Conservation (phyloP, 2,888 invertebrate species). For the Chymomyza fuscimana region DNA sequence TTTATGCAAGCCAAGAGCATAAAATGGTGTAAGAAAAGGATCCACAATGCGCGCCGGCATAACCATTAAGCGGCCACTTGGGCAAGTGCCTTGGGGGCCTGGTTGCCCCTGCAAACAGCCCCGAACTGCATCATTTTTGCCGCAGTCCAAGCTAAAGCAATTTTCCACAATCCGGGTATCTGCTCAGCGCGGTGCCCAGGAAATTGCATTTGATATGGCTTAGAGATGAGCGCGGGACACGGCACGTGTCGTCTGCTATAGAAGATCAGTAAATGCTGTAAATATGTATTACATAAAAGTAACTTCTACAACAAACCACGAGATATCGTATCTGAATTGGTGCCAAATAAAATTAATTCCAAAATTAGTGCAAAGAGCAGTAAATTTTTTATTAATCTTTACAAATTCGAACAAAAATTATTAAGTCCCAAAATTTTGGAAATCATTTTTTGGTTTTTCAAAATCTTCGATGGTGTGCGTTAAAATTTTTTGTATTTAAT, state of each 20-base stretch:
- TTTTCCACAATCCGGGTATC: conserved; percentile 31
- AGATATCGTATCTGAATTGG: too few species aligned
- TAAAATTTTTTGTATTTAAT: too few species aligned
- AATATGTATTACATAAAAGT: too few species aligned
- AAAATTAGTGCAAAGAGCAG: too few species aligned
- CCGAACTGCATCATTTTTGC: neutral
- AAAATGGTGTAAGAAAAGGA: conserved; percentile 41
- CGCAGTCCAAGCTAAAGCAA: conserved; percentile 23
- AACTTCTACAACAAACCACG: too few species aligned
- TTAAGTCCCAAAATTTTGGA: too few species aligned
- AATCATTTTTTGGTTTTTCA: too few species aligned
- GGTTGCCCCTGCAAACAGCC: neutral
- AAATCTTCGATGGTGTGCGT: too few species aligned
- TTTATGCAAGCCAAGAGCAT: conserved; percentile 47
- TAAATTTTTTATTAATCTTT: too few species aligned
- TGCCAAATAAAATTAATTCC: too few species aligned
- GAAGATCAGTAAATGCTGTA: neutral
- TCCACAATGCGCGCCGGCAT: conserved; percentile 5
- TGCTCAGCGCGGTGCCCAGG: neutral
- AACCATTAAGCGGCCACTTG: conserved; percentile 42
- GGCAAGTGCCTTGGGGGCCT: conserved; percentile 18
- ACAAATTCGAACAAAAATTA: too few species aligned
- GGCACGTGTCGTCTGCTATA: neutral
- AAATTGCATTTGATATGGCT: conserved; percentile 31
- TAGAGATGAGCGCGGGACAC: neutral